Conservation (phyloP, 2,113 vertebrate genomes). For the Cyphomyrus plagiostoma region DNA sequence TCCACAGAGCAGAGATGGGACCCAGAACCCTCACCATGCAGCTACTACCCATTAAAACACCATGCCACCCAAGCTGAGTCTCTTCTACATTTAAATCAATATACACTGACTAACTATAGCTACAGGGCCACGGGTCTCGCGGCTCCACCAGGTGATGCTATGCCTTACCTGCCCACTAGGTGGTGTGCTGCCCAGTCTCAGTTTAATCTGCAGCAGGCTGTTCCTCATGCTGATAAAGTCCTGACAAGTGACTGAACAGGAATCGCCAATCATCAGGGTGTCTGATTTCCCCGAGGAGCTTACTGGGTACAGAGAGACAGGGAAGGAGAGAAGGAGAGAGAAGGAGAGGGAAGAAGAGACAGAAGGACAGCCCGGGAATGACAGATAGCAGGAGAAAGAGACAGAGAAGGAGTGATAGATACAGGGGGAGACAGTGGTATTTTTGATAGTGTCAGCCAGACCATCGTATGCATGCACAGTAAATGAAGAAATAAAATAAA, state of each 20-base stretch:
- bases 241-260: conserved; percentile 65
- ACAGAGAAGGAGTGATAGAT: not conserved
- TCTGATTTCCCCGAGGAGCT: conserved; percentile 59
- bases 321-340: not conserved
- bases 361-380: not conserved
- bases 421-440: not conserved
- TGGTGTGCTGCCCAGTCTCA: conserved; percentile 50
- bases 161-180: conserved; percentile 48
- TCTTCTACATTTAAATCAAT: not conserved
- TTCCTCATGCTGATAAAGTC: conserved; percentile 65
- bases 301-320: conserved; percentile 35
- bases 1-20: not conserved
- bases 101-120: not conserved
- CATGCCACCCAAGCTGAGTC: not conserved
- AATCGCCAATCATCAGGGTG: conserved; percentile 60
- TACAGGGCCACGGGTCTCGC: not conserved
- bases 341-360: not conserved
- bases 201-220: conserved; percentile 59
- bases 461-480: not conserved
- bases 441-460: not conserved
- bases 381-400: not conserved
- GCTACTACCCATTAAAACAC: not conserved
- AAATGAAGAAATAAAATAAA: not conserved
- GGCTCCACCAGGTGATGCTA: not conserved
- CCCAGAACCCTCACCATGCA: not conserved